phyloP scores from a whole-genome alignment of 2,888 invertebrate species.

The Tipula helvola region DNA sequence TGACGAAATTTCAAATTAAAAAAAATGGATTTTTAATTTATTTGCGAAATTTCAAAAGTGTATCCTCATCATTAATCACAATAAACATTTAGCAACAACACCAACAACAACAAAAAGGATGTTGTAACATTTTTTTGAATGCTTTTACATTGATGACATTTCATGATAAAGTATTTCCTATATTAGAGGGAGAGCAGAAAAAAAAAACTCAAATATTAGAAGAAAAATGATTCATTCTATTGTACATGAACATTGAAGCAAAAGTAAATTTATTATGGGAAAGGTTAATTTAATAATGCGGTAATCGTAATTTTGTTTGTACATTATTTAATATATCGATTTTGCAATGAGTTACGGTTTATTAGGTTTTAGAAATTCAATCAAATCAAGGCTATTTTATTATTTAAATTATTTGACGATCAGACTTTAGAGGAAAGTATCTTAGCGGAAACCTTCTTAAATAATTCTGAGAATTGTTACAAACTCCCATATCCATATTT shows the following conservation, averaged over 20 bases:
- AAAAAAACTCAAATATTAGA: neutral
- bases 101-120: neutral
- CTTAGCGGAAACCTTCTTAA: no score
- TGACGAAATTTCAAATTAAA: neutral
- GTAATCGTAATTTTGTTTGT: neutral
- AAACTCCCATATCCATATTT: no score
- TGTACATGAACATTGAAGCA: neutral
- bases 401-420: no score
- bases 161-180: neutral
- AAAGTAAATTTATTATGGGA: neutral
- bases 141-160: neutral
- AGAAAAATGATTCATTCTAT: neutral
- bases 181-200: neutral
- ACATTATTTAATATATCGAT: neutral
- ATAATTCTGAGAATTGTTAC: no score
- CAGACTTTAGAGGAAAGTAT: no score
- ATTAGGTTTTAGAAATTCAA: neutral
- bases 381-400: no score
- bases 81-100: neutral
- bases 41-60: neutral
- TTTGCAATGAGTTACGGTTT: neutral
- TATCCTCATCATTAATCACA: slow-evolving; percentile 4
- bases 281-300: neutral
- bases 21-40: neutral
- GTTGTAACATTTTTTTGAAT: neutral